Evolutionary conservation across 1,140 invertebrate species (phyloP).

Genomic region (Steinernema khuongi): DNA sequence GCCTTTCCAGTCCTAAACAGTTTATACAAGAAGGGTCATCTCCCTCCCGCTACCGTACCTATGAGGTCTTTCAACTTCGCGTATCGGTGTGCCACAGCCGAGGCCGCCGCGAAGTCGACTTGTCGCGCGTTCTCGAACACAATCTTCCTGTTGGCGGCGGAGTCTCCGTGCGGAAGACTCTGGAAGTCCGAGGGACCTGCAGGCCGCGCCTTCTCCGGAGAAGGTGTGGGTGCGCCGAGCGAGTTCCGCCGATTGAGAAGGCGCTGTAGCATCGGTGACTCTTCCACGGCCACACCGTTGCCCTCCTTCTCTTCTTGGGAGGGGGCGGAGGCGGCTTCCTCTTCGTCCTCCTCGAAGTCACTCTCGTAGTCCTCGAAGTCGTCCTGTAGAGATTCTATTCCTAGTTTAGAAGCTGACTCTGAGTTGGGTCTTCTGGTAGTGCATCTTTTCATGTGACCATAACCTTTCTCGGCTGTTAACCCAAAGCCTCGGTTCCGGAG

Average conservation of each 20-base stretch:
- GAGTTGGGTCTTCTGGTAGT: background rate
- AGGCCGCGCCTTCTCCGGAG: background rate
- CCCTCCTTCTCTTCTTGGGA: background rate
- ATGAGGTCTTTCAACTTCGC: background rate
- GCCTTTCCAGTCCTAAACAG: background rate
- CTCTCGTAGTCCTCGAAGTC: constrained; percentile 1
- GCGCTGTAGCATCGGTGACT: background rate
- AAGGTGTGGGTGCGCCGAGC: background rate
- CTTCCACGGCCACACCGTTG: background rate
- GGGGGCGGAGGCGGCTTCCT: background rate
- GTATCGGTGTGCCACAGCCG: background rate
- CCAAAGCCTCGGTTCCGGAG: no score
- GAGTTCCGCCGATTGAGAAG: background rate
- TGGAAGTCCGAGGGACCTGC: background rate
- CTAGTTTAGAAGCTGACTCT: background rate
- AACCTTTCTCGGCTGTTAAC: no score
- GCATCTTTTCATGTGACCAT: background rate
- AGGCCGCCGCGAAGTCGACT: background rate
- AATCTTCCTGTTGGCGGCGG: background rate
- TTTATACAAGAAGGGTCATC: background rate
- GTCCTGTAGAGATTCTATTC: background rate
- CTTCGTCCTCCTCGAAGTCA: constrained; percentile 2
- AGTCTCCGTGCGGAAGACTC: background rate
- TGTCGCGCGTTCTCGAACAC: background rate
- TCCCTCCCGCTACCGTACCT: background rate